A percentile compares a stretch with the other conserved stretches of the same genome.
These are phyloP conservation scores for Aeoliscus strigatus DNA, from an alignment of 2,797 vertebrate genomes.

Conservation along the genomic window DNA sequence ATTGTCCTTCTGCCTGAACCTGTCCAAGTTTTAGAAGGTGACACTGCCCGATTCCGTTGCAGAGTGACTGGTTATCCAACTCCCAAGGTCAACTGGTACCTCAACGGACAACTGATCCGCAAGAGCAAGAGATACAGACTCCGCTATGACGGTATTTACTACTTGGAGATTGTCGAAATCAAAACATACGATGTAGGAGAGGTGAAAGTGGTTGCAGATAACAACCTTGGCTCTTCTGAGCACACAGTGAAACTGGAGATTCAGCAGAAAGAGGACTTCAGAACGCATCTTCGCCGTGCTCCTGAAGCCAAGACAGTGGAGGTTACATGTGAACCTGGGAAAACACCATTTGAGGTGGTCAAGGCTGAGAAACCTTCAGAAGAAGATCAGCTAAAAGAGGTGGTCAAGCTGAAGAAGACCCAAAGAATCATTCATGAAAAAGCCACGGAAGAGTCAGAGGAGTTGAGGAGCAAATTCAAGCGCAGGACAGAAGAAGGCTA, in stretches of 20 bases:
- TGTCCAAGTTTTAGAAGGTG: constrained; percentile 85
- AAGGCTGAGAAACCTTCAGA: constrained; percentile 86
- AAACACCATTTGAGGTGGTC: constrained; percentile 85
- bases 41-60: constrained; percentile 91
- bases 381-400: constrained; percentile 78
- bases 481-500: constrained; percentile 97
- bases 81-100: constrained; percentile 98
- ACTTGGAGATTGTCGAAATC: constrained; percentile 91
- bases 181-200: constrained; percentile 96
- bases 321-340: constrained; percentile 69
- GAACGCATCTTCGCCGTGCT: constrained; percentile 86
- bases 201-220: constrained; percentile 90
- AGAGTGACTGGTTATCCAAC: constrained; percentile 94
- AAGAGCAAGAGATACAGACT: constrained; percentile 97
- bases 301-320: constrained; percentile 85
- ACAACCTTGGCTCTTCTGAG: constrained; percentile 86
- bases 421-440: constrained; percentile 90
- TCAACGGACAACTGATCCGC: constrained; percentile 95
- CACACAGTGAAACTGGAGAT: constrained; percentile 93
- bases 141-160: constrained; percentile 94
- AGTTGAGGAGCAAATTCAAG: constrained; percentile 95
- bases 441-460: constrained; percentile 90
- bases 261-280: constrained; percentile 92
- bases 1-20: constrained; percentile 94
- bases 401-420: constrained; percentile 87